Evolutionary conservation across 2,888 invertebrate species (phyloP).

Genomic region (Blastobasis lacticolella): DNA sequence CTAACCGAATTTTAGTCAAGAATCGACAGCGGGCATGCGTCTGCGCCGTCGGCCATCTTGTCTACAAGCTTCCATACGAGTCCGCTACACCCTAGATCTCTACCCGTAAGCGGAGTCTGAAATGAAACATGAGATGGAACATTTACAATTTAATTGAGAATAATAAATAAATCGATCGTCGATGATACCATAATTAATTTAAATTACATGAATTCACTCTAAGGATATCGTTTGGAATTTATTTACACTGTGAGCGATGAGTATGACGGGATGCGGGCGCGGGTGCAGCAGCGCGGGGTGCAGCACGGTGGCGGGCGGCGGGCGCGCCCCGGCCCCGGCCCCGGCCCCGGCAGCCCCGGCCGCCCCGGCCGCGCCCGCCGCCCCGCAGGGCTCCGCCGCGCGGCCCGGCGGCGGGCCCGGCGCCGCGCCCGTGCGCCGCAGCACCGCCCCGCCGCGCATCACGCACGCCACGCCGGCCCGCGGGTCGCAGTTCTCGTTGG

Average conservation of each 20-base stretch:
- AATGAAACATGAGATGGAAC: conserved; percentile 38
- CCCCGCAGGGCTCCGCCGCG: conserved; percentile 55
- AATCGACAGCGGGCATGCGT: too few relatives aligned
- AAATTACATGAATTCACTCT: conserved; percentile 38
- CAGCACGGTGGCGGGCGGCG: conserved; percentile 32
- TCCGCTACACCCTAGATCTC: too few relatives aligned
- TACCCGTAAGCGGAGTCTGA: conserved; percentile 2
- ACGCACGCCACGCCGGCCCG: conserved; percentile 54
- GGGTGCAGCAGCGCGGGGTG: conserved; percentile 51
- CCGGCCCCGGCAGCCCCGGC: conserved; percentile 41
- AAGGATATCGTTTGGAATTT: conserved; percentile 66
- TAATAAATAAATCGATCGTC: conserved; percentile 50
- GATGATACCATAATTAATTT: conserved; percentile 24
- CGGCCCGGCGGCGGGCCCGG: conserved; percentile 41
- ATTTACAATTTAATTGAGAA: conserved; percentile 42
- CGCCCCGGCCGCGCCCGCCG: conserved; percentile 54
- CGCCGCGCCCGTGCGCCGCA: conserved; percentile 54
- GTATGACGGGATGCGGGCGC: conserved; percentile 60
- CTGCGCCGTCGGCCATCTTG: neutral
- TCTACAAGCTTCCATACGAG: neutral
- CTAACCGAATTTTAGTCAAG: too few relatives aligned
- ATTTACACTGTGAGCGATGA: conserved; percentile 59
- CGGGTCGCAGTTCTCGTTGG: conserved; percentile 63
- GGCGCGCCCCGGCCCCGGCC: conserved; percentile 60
- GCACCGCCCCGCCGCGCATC: conserved; percentile 53